Percentiles rank a stretch among this genome's conserved stretches.
These are phyloP conservation scores for Tetraneura akinire DNA, from an alignment of 1,140 invertebrate genomes.

Conservation along the genomic window DNA sequence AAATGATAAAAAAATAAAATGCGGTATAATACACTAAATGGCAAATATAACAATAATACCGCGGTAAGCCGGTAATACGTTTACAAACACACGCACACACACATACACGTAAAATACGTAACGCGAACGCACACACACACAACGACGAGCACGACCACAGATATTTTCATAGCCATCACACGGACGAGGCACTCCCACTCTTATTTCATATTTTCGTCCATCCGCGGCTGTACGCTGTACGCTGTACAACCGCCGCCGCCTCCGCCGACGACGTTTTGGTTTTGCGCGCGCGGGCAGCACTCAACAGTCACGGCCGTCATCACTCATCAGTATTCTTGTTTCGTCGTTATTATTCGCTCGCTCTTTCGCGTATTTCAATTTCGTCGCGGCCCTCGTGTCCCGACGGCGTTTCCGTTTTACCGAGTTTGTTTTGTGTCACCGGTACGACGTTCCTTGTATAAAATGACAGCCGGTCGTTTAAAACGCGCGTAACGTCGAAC, in stretches of 20 bases:
- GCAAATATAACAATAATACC: no score
- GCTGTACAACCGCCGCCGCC: no score
- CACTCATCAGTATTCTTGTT: neutral
- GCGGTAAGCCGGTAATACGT: no score
- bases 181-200: no score
- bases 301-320: neutral
- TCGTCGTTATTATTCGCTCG: neutral
- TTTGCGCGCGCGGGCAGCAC: constrained; percentile 15
- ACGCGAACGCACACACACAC: no score
- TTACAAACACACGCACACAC: no score
- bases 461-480: constrained; percentile 12
- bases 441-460: neutral
- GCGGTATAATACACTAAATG: no score
- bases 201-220: no score
- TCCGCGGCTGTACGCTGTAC: no score
- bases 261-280: neutral
- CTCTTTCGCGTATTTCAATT: neutral
- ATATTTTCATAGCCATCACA: neutral
- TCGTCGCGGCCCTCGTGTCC: neutral
- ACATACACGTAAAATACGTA: no score
- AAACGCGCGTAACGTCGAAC: neutral
- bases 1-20: no score
- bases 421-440: neutral
- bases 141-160: neutral
- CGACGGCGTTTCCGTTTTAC: neutral